Evolutionary conservation across 2,797 vertebrate species (phyloP).

Genomic region (Danio tinwini): DNA sequence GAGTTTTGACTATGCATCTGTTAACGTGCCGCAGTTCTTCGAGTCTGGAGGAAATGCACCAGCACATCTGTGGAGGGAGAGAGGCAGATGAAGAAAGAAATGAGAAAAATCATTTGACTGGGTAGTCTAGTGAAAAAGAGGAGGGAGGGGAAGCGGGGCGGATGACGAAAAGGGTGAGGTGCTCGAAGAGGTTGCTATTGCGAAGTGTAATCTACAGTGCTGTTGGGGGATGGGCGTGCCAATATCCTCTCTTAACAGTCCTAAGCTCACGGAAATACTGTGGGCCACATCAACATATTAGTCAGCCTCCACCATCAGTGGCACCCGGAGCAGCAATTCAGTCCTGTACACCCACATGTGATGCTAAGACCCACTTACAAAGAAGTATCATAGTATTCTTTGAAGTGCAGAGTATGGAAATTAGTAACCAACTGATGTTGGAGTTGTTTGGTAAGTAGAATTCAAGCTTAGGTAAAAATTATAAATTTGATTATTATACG

Average conservation of each 20-base stretch:
- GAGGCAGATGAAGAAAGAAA: constrained; percentile 57
- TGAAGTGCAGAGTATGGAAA: background rate
- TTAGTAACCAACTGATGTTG: background rate
- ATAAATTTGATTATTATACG: background rate
- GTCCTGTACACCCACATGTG: constrained; percentile 24
- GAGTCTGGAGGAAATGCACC: constrained; percentile 54
- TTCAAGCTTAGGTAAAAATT: constrained; percentile 3
- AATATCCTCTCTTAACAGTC: constrained; percentile 59
- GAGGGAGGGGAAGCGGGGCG: constrained; percentile 38
- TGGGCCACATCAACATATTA: constrained; percentile 39
- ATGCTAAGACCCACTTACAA: constrained; percentile 14
- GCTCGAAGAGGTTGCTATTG: constrained; percentile 80
- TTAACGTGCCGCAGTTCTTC: constrained; percentile 42
- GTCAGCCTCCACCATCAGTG: constrained; percentile 26
- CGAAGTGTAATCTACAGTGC: constrained; percentile 80
- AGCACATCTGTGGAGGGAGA: constrained; percentile 42
- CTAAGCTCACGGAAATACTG: constrained; percentile 54
- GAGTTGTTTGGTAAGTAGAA: background rate
- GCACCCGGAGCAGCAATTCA: background rate
- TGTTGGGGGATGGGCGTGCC: constrained; percentile 64
- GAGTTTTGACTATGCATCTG: constrained; percentile 26
- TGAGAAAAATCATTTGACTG: constrained; percentile 75
- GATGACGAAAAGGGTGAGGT: constrained; percentile 65
- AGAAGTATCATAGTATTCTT: constrained; percentile 27
- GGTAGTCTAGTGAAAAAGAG: constrained; percentile 60